Evolutionary conservation across 2,888 invertebrate genomes (phyloP).

Genomic region (Lapara coniferarum): DNA sequence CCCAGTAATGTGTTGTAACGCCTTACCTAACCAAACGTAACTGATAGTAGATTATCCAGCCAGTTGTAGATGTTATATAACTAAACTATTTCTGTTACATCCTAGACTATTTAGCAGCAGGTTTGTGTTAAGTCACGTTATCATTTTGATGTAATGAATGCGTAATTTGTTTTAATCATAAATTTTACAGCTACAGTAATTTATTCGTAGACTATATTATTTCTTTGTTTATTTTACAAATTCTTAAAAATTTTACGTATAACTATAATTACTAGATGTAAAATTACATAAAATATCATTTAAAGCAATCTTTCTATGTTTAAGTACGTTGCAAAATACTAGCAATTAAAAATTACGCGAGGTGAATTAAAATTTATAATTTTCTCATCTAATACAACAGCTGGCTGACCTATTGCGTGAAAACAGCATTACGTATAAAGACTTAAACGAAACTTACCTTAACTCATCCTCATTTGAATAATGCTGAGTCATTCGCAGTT

Average conservation of each 20-base stretch:
- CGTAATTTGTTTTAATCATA: neutral
- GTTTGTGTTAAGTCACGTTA: slow-evolving; percentile 41
- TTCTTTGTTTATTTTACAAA: neutral
- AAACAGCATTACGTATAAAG: no score
- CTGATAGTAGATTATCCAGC: slow-evolving; percentile 47
- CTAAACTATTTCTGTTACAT: slow-evolving; percentile 39
- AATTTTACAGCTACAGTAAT: neutral
- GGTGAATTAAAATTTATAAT: neutral
- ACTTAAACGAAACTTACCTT: neutral
- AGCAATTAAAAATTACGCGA: neutral
- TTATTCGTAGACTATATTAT: neutral
- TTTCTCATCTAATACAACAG: neutral
- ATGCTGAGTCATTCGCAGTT: slow-evolving; percentile 52
- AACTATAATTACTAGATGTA: neutral
- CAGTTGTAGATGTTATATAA: slow-evolving; percentile 40
- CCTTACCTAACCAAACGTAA: slow-evolving; percentile 70
- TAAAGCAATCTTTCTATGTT: neutral
- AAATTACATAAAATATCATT: neutral
- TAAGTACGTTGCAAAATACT: neutral
- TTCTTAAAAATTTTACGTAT: no score
- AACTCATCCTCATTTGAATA: slow-evolving; percentile 38
- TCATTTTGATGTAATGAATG: slow-evolving; percentile 19
- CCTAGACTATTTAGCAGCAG: slow-evolving; percentile 38
- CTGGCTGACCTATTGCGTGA: slow-evolving; percentile 19
- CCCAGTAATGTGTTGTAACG: slow-evolving; percentile 55